A percentile compares a stretch with the other conserved stretches of the same genome.
These are phyloP conservation scores for Myrmecophaga tridactyla DNA, from an alignment of 2,113 vertebrate genomes.

Conservation along the genomic window DNA sequence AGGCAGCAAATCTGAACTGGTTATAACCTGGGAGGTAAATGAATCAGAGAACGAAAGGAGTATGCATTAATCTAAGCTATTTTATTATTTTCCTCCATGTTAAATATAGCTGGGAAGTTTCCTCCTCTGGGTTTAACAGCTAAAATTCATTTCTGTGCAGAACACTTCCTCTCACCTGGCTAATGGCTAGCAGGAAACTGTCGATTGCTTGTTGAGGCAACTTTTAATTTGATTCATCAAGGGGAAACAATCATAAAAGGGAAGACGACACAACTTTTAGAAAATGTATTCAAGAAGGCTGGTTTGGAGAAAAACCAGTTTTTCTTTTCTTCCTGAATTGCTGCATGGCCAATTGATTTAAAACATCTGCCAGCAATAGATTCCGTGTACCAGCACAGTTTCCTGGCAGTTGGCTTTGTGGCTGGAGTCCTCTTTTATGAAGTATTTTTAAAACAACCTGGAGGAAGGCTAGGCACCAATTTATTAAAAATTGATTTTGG, in stretches of 20 bases:
- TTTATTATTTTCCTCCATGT: not conserved
- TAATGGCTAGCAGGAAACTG: not conserved
- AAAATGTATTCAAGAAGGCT: conserved; percentile 54
- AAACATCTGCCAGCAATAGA: not conserved
- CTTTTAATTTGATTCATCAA: conserved; percentile 10
- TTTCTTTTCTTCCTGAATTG: conserved; percentile 73
- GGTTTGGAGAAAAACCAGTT: conserved; percentile 59
- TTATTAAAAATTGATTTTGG: conserved; percentile 79
- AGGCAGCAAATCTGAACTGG: conserved; percentile 96
- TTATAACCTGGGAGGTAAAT: conserved; percentile 99
- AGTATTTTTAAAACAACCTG: conserved; percentile 63
- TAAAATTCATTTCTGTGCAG: not conserved
- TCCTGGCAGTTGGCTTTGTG: conserved; percentile 74
- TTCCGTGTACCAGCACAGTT: conserved; percentile 49
- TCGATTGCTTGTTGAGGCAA: not conserved
- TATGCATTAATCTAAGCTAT: not conserved
- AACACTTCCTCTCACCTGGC: not conserved
- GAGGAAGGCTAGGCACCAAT: conserved; percentile 69
- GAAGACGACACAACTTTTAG: conserved; percentile 42
- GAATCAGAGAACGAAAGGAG: not conserved
- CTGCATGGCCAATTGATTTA: conserved; percentile 50
- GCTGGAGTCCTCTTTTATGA: conserved; percentile 35
- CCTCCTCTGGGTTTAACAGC: not conserved
- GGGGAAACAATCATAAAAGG: conserved; percentile 4
- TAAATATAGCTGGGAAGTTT: not conserved